A percentile compares a stretch with the other conserved stretches of the same genome.
These are phyloP conservation scores for Neodiprion fabricii DNA, from an alignment of 1,140 invertebrate species.

Conservation along the genomic window DNA sequence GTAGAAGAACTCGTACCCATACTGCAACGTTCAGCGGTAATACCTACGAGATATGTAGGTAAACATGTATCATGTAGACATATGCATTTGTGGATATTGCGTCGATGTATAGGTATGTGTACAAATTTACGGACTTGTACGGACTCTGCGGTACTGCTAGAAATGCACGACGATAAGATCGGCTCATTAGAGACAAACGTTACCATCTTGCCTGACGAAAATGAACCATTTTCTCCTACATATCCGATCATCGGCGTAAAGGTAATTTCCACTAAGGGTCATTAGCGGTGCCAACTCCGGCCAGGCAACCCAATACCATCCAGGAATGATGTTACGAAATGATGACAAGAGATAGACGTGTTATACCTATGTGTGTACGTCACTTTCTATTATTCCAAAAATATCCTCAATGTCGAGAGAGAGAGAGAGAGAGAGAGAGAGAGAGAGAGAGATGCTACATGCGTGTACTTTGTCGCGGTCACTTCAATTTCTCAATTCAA, in stretches of 20 bases:
- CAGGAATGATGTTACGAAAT: not conserved
- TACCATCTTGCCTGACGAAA: not conserved
- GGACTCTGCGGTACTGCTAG: not conserved
- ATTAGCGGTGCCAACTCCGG: not conserved
- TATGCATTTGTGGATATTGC: not conserved
- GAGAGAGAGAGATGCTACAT: no score
- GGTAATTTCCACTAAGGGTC: constrained; percentile 2
- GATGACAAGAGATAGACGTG: not conserved
- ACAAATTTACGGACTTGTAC: not conserved
- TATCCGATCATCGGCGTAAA: constrained; percentile 1
- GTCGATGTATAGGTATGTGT: not conserved
- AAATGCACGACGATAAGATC: not conserved
- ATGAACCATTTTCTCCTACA: not conserved
- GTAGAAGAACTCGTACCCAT: no score
- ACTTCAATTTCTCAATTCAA: no score
- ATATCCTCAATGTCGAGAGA: not conserved
- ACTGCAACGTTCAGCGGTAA: no score
- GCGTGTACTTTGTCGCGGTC: no score
- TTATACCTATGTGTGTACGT: not conserved
- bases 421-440: no score
- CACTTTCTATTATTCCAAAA: not conserved
- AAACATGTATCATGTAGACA: not conserved
- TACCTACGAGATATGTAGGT: not conserved
- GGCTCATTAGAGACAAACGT: not conserved
- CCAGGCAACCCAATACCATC: not conserved